Conservation (phyloP, 2,113 vertebrate species). For the Sus scrofa region DNA sequence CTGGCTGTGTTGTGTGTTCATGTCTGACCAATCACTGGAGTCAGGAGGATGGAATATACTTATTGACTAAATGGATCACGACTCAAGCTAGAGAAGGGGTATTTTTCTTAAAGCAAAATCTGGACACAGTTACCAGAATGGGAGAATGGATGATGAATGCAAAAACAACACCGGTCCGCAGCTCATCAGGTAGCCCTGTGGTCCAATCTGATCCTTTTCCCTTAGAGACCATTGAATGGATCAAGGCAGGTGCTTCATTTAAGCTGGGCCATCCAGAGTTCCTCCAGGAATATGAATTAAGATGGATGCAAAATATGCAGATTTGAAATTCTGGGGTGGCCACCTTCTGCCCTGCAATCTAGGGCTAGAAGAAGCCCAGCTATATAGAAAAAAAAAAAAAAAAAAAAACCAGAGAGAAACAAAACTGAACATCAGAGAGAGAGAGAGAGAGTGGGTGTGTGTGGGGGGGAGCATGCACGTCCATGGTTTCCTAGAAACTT, state of each 20-base stretch:
- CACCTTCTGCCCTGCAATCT: background rate
- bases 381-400: background rate
- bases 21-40: background rate
- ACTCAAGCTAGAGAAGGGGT: background rate
- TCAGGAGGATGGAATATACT: background rate
- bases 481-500: background rate
- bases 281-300: background rate
- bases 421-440: background rate
- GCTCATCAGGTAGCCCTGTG: background rate
- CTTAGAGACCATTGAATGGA: background rate
- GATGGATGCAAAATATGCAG: background rate
- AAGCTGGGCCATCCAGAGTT: background rate
- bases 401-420: background rate
- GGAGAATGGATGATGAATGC: background rate
- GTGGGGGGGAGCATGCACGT: too few species aligned
- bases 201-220: background rate
- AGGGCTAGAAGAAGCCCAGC: background rate
- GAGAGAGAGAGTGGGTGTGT: background rate
- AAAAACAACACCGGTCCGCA: background rate
- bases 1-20: background rate
- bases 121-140: background rate
- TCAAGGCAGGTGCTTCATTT: background rate
- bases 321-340: background rate
- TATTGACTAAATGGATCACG: background rate
- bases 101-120: conserved; percentile 44